Evolutionary conservation across 1,140 invertebrate genomes (phyloP).

Genomic region (Odontomachus brunneus): DNA sequence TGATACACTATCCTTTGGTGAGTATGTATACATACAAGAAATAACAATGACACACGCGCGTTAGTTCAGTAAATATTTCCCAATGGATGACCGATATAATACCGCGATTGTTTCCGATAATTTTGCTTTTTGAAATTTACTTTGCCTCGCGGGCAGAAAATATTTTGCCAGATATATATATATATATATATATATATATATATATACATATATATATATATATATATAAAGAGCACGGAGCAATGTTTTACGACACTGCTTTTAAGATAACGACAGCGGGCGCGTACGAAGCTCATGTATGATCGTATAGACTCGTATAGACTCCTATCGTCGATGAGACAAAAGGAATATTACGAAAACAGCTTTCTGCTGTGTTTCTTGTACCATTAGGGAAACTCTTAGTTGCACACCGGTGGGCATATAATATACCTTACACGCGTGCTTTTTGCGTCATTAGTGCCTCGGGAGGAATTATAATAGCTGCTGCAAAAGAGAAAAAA

Average conservation of each 20-base stretch:
- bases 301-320: constrained; percentile 30
- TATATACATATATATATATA: no score
- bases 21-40: neutral
- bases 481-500: neutral
- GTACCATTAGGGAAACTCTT: constrained; percentile 41
- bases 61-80: neutral
- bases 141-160: neutral
- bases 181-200: no score
- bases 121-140: neutral
- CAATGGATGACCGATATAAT: neutral
- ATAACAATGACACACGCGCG: neutral
- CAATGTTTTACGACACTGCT: constrained; percentile 26
- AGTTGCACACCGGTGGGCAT: constrained; percentile 3
- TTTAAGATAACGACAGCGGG: constrained; percentile 42
- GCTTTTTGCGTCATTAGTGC: constrained; percentile 50
- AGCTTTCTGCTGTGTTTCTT: constrained; percentile 40
- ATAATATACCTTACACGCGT: constrained; percentile 15
- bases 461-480: constrained; percentile 29
- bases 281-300: constrained; percentile 34
- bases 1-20: neutral
- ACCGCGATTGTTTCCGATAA: neutral
- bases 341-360: constrained; percentile 52
- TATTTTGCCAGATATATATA: no score
- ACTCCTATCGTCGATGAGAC: constrained; percentile 35
- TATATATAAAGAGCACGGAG: no score